phyloP scores from a whole-genome alignment of 1,140 invertebrate genomes.

The Solenopsis fugax region DNA sequence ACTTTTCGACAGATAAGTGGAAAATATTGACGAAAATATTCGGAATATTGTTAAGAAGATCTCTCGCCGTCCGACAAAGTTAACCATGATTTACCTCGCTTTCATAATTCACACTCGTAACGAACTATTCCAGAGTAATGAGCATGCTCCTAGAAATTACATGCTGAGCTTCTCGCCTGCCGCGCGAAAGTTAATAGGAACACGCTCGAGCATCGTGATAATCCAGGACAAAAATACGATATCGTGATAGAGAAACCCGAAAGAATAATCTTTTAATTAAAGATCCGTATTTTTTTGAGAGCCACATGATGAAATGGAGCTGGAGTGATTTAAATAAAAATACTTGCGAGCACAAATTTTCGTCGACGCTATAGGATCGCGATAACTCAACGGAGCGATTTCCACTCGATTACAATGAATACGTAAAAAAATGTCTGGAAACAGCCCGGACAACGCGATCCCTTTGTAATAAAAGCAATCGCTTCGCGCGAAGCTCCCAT shows the following conservation, averaged over 20 bases:
- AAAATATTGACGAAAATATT: slow-evolving; percentile 28
- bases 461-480: slow-evolving; percentile 46
- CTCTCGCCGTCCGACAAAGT: slow-evolving; percentile 16
- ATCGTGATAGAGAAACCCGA: slow-evolving; percentile 13
- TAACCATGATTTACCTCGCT: slow-evolving; percentile 30
- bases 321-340: background rate
- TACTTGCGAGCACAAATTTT: background rate
- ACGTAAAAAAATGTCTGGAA: slow-evolving; percentile 16
- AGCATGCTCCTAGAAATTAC: slow-evolving; percentile 58
- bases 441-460: slow-evolving; percentile 30
- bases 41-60: slow-evolving; percentile 14
- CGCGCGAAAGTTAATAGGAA: slow-evolving; percentile 62
- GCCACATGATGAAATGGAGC: background rate
- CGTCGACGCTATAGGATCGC: background rate
- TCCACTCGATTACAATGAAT: slow-evolving; percentile 23
- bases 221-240: slow-evolving; percentile 34
- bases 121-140: slow-evolving; percentile 54
- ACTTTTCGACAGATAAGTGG: background rate
- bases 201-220: slow-evolving; percentile 44
- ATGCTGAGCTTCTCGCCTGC: slow-evolving; percentile 46
- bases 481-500: slow-evolving; percentile 46
- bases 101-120: slow-evolving; percentile 58
- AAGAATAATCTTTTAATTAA: slow-evolving; percentile 37
- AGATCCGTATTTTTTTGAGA: background rate
- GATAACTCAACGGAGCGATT: background rate